Evolutionary conservation across 2,888 invertebrate genomes (phyloP).

Genomic region (Tetramorium bicarinatum): DNA sequence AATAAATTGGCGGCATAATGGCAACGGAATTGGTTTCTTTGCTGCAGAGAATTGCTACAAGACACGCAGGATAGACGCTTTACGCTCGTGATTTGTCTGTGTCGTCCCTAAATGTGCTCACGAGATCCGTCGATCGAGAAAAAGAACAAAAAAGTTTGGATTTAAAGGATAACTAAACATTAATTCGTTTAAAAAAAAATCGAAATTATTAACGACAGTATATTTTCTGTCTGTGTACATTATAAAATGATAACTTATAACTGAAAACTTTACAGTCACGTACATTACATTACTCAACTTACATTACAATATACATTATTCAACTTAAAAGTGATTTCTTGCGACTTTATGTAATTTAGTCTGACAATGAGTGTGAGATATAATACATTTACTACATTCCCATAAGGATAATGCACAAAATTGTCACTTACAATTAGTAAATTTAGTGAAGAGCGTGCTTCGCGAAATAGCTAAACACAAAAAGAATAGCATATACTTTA

Average conservation of each 20-base stretch:
- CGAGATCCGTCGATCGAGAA: background rate
- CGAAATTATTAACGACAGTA: background rate
- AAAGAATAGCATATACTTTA: constrained; percentile 23
- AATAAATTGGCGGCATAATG: constrained; percentile 45
- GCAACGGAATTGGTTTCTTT: constrained; percentile 41
- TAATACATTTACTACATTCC: constrained; percentile 10
- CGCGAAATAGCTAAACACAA: constrained; percentile 30
- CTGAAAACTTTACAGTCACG: background rate
- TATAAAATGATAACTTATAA: background rate
- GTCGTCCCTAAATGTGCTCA: constrained; percentile 32
- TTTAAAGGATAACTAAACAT: constrained; percentile 12
- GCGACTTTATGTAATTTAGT: background rate
- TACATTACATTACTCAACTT: constrained; percentile 4
- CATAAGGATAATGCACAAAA: constrained; percentile 14
- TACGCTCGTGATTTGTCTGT: constrained; percentile 38
- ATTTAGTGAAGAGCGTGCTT: constrained; percentile 39
- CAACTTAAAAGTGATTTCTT: background rate
- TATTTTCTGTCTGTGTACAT: background rate
- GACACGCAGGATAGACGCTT: constrained; percentile 37
- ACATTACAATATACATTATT: no score
- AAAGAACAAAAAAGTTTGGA: constrained; percentile 4
- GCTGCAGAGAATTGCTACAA: constrained; percentile 42
- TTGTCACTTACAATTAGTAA: background rate
- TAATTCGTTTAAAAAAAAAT: background rate
- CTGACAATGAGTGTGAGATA: background rate